Percentiles rank a stretch among this genome's conserved stretches.
Conservation (phyloP, 2,113 vertebrate species). For the Brienomyrus brachyistius region DNA sequence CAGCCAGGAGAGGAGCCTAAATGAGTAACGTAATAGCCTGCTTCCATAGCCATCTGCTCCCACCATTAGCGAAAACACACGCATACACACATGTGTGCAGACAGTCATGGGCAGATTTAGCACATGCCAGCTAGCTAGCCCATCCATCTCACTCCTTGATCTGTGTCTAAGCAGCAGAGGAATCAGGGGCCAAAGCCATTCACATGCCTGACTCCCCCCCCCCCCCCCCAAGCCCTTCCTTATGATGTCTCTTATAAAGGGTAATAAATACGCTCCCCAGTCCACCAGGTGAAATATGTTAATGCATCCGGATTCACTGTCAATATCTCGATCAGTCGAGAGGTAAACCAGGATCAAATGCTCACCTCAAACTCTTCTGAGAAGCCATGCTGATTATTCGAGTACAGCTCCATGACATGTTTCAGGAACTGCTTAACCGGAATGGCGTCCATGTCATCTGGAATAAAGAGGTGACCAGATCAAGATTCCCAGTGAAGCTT, state of each 20-base stretch:
- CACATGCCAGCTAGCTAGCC: background rate
- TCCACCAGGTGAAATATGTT: background rate
- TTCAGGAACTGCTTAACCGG: constrained; percentile 92
- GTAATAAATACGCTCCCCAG: background rate
- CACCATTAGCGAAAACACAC: constrained; percentile 32
- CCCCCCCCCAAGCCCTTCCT: too few species aligned
- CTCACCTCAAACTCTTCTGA: constrained; percentile 94
- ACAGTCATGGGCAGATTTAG: background rate
- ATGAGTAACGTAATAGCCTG: constrained; percentile 45
- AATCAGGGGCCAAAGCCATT: background rate
- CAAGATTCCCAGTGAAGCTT: background rate
- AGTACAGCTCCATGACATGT: constrained; percentile 90
- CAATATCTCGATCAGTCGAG: background rate
- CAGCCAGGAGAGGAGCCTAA: constrained; percentile 48
- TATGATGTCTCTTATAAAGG: too few species aligned
- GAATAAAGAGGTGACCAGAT: constrained; percentile 33
- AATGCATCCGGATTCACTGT: background rate
- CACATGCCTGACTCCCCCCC: background rate
- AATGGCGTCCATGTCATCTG: constrained; percentile 97
- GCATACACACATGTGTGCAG: constrained; percentile 5
- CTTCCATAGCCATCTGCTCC: constrained; percentile 53
- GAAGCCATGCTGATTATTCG: constrained; percentile 93
- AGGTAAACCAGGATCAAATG: background rate
- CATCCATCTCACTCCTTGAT: background rate
- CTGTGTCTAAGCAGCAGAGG: background rate